Conservation (phyloP, 2,113 vertebrate species). For the Gila orcuttii region DNA sequence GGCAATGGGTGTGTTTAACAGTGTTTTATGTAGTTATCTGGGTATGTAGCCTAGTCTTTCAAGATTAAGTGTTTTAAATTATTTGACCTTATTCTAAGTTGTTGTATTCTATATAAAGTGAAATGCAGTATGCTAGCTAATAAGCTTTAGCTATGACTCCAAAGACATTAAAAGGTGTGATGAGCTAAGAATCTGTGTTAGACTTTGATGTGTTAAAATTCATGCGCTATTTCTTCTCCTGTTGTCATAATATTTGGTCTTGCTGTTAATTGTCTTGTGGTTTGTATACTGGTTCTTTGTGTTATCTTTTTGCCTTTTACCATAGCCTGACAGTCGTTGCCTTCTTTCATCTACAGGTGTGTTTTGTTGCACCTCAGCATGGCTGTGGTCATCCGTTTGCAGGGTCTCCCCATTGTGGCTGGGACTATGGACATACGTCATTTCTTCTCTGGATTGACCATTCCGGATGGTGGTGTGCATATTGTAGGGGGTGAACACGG, state of each 20-base stretch:
- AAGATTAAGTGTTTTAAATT: neutral
- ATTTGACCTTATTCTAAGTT: neutral
- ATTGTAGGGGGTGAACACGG: conserved; percentile 99
- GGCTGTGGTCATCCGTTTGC: conserved; percentile 99
- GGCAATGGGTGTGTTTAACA: neutral
- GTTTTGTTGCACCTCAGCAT: conserved; percentile 97
- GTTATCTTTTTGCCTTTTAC: conserved; percentile 50
- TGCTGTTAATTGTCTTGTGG: conserved; percentile 27
- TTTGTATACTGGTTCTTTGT: conserved; percentile 44
- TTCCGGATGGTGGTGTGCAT: conserved; percentile 99
- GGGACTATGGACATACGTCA: conserved; percentile 99
- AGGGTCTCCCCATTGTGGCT: conserved; percentile 99
- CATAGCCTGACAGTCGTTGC: conserved; percentile 92
- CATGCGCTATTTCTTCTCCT: conserved; percentile 28
- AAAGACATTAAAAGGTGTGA: conserved; percentile 10
- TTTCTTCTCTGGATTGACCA: conserved; percentile 99
- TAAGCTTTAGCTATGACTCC: neutral
- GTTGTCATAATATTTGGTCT: neutral
- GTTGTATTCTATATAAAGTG: neutral
- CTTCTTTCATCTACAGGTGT: conserved; percentile 99
- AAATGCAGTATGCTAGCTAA: neutral
- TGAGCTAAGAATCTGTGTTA: conserved; percentile 16
- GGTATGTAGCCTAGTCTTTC: neutral
- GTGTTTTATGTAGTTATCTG: neutral
- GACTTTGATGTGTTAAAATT: conserved; percentile 32